Evolutionary conservation across 2,888 invertebrate genomes (phyloP), one percentile per base, ranked within the genome.

Genomic region (Chironomus riparius): DNA sequence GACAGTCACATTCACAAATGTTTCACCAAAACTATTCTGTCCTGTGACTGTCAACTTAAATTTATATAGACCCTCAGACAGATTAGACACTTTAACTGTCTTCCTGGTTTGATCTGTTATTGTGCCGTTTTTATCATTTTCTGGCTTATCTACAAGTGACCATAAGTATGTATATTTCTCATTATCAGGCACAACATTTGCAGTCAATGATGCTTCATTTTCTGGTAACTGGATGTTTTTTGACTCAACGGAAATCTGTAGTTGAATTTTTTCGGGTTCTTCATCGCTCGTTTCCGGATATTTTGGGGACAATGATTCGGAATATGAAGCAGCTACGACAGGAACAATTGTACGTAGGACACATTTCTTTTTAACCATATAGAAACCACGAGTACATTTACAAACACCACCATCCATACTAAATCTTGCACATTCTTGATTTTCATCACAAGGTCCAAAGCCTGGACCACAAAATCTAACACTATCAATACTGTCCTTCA

Each of bases 1-100:
- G 13, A 97, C 97, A 0, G 94, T 95, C 3, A 97, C 93, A 82
- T 97, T 97, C 0, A 94, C 95, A 79, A 89, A 90, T 0, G 93
- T 91, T 81, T 92, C 92, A 2, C 94, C 94, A 80, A 89, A 92
- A 0, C 91, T 88, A 78, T 87, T 88, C 0, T 90, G 89, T 6
- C 91, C 92, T n/a, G 91, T 92, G 0, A 95, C 97, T 2, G 90
- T 89, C 4, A 88, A 90, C 83, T 94, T 94, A 82, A 97, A 96
- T 7, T 90, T 90, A 83, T 97, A 97, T 76, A 93, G 85, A 0
- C 97, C 97, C 82, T 93, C 92, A 0, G 92, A 91, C 7, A 97
- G 87, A 80, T 94, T 92, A 13, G 91, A 92, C 18, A 97, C 86
- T 77, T 92, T 92, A 15, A 97, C 89, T 74, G 92, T 92, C 22